phyloP scores from a whole-genome alignment of 2,888 invertebrate species.

The Seira sanloemensis region DNA sequence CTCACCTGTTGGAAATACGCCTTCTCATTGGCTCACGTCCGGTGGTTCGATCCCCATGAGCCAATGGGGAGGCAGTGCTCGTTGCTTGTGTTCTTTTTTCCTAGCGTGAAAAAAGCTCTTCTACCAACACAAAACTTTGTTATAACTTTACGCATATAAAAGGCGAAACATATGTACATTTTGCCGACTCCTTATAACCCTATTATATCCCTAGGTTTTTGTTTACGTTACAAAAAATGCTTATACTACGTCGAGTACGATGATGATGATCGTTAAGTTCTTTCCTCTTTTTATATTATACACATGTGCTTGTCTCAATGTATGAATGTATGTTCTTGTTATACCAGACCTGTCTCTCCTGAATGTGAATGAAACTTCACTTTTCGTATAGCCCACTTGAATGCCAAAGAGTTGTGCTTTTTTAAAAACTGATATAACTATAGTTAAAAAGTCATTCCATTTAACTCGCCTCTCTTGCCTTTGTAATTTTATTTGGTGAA shows the following conservation, averaged over 20 bases:
- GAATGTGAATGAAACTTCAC: not conserved
- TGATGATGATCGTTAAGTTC: not conserved
- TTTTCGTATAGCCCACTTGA: not conserved
- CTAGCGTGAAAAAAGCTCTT: not conserved
- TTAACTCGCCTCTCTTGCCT: too few relatives aligned
- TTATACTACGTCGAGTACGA: not conserved
- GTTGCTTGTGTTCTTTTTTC: not conserved
- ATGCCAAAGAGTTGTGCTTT: not conserved
- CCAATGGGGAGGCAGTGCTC: conserved; percentile 34
- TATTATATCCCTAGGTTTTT: not conserved
- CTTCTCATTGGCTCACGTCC: conserved; percentile 59
- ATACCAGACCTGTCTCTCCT: not conserved
- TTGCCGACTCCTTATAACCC: not conserved
- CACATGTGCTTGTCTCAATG: not conserved
- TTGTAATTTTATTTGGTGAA: too few relatives aligned
- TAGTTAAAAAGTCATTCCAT: too few relatives aligned
- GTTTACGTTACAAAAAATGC: not conserved
- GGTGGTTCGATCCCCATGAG: conserved; percentile 60
- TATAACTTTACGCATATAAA: not conserved
- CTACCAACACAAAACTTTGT: not conserved
- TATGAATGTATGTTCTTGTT: not conserved
- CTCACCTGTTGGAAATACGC: conserved; percentile 62
- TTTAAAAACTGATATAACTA: too few relatives aligned
- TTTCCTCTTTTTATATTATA: not conserved
- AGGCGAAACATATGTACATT: not conserved